Base-by-base conservation (phyloP, 2,888 invertebrate species). In the Poecilus cupreus region DNA sequence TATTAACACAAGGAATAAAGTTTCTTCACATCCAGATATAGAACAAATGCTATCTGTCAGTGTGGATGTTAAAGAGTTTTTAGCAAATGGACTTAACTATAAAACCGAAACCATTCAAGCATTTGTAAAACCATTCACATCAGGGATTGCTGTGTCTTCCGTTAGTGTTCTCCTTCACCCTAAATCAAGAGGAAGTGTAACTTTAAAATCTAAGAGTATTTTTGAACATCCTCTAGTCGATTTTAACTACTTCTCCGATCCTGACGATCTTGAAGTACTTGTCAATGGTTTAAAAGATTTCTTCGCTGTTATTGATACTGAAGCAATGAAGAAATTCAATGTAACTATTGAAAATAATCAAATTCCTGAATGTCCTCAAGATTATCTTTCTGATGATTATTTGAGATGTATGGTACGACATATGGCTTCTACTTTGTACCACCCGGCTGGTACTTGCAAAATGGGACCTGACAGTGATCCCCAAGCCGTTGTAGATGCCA, bases 231-330 rank as follows among this genome's bases (percentile, higher is more conserved):
- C 96, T 0, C 89, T 92, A 10, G 92, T 96, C 85, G 92, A 94
- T 84, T 94, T 96, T 0, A 95, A 96, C 85, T 97, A 96, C 87
- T 91, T 96, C 83, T 90, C 91, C 0, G 90, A 94, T 85, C 91
- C 90, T 1, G 87, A 91, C 22, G 91, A 96, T 85, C 88, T 92
- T 0, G 90, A 91, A 18, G 92, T 91, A 1, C 87, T 93, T 51
- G 87, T 93, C 2, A 90, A 91, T 18, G 90, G 92, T 0, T 92
- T 94, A 24, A 39, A 64, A 64, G 18, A 46, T 24, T 18, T 77
- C 0, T 20, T 22, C 10, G 10, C n/a, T n/a, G 8, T 64, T 2
- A 13, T 8, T 16, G 24, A 49, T 1, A 68, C 64, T 16, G 32
- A 49, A 24, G 60, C 77, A 64, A 77, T 77, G 77, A n/a, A 77